phyloP scores from a whole-genome alignment of 2,113 vertebrate species.

The Dissostichus mawsoni region DNA sequence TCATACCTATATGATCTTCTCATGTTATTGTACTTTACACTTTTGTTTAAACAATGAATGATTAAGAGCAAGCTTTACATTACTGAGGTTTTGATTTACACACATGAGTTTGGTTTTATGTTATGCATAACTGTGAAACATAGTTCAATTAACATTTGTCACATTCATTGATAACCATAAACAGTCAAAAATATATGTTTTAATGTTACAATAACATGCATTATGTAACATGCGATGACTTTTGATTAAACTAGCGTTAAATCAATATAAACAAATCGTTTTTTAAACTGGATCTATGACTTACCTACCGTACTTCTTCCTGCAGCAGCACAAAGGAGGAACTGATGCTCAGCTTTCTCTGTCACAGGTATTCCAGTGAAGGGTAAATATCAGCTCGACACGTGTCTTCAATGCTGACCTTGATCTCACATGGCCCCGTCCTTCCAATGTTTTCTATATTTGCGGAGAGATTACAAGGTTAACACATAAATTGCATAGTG shows the following conservation, averaged over 20 bases:
- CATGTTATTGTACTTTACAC: background rate
- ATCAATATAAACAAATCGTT: background rate
- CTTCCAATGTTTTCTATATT: slow-evolving; percentile 8
- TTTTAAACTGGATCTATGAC: background rate
- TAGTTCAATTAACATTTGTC: background rate
- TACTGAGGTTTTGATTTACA: background rate
- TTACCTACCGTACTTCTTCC: slow-evolving; percentile 23
- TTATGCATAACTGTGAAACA: background rate
- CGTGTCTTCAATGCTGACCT: slow-evolving; percentile 21
- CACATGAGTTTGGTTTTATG: background rate
- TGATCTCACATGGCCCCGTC: slow-evolving; percentile 16
- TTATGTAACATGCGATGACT: background rate
- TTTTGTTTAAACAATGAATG: background rate
- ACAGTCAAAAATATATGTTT: background rate
- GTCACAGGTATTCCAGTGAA: slow-evolving; percentile 7
- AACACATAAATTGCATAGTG: background rate
- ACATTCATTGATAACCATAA: background rate
- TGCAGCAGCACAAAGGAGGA: background rate
- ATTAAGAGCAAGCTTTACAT: background rate
- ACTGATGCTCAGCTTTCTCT: background rate
- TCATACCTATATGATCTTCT: background rate
- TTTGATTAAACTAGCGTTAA: background rate
- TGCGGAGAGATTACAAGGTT: slow-evolving; percentile 25
- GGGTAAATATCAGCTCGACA: background rate
- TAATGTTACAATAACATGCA: background rate